Conservation (phyloP, 2,113 vertebrate genomes). For the Stigmatopora argus region DNA sequence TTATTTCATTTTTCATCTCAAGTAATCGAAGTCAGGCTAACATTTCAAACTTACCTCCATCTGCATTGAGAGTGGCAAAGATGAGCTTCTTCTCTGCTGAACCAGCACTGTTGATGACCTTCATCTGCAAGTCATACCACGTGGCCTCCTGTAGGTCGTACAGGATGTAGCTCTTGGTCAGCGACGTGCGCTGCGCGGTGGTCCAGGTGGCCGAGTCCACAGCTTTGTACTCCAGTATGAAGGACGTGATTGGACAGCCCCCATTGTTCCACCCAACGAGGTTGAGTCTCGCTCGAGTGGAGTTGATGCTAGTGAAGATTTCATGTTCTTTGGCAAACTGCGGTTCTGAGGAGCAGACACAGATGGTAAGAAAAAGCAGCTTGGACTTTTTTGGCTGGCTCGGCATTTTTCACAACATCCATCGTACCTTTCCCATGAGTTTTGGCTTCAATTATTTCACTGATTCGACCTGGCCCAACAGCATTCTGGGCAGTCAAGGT, state of each 20-base stretch:
- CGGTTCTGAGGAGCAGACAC: constrained; percentile 74
- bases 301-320: constrained; percentile 94
- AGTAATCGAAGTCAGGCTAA: too few relatives aligned
- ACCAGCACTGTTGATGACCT: constrained; percentile 94
- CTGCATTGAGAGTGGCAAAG: constrained; percentile 89
- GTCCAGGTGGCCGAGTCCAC: constrained; percentile 89
- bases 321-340: constrained; percentile 99
- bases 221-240: constrained; percentile 90
- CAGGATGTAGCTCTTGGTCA: constrained; percentile 91
- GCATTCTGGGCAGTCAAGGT: constrained; percentile 97
- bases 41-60: constrained; percentile 85
- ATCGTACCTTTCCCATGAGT: constrained; percentile 88
- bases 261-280: constrained; percentile 97
- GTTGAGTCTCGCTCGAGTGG: constrained; percentile 84
- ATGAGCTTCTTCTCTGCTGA: constrained; percentile 90
- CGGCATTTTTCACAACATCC: not conserved
- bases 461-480: constrained; percentile 95
- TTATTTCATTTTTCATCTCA: not conserved
- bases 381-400: not conserved
- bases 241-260: constrained; percentile 94
- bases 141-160: constrained; percentile 93
- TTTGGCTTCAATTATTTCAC: constrained; percentile 98
- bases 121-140: constrained; percentile 97
- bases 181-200: constrained; percentile 86
- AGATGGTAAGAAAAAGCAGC: not conserved